phyloP scores from a whole-genome alignment of 2,888 invertebrate genomes.

The Tuberolachnus salignus region DNA sequence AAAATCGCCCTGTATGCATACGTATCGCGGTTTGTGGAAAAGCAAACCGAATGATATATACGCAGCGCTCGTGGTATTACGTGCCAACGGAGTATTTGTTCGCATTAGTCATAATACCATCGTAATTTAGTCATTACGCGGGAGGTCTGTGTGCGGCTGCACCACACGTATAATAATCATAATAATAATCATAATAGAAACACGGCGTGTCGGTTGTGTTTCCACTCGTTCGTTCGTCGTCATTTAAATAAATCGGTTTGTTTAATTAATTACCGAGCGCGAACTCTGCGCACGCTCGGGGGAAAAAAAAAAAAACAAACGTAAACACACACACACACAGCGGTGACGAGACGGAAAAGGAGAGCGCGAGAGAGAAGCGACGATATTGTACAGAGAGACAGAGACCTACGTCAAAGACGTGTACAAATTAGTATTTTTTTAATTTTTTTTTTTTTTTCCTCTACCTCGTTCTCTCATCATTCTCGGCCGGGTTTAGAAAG shows the following conservation, averaged over 20 bases:
- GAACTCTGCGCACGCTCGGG: slow-evolving; percentile 29
- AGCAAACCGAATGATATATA: slow-evolving; percentile 32
- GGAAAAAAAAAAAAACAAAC: too few species aligned
- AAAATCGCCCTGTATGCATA: too few species aligned
- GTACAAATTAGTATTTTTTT: slow-evolving; percentile 44
- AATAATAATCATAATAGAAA: slow-evolving; percentile 31
- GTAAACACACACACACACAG: background rate
- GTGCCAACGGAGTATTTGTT: slow-evolving; percentile 50
- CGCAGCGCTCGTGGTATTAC: slow-evolving; percentile 24
- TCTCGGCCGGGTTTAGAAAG: slow-evolving; percentile 27
- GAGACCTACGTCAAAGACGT: slow-evolving; percentile 49
- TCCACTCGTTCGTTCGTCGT: slow-evolving; percentile 1
- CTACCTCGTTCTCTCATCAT: background rate
- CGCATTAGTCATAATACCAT: slow-evolving; percentile 48
- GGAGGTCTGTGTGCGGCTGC: slow-evolving; percentile 34
- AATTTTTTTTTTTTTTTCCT: background rate
- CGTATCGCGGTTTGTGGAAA: slow-evolving; percentile 9
- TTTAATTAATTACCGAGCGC: slow-evolving; percentile 51
- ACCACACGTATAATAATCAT: slow-evolving; percentile 16
- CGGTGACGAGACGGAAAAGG: background rate
- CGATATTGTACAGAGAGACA: background rate
- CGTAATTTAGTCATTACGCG: slow-evolving; percentile 36
- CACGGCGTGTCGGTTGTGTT: slow-evolving; percentile 13
- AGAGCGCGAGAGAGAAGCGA: background rate
- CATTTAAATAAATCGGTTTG: slow-evolving; percentile 42